phyloP scores from a whole-genome alignment of 1,140 invertebrate species.

The Microplitis demolitor region DNA sequence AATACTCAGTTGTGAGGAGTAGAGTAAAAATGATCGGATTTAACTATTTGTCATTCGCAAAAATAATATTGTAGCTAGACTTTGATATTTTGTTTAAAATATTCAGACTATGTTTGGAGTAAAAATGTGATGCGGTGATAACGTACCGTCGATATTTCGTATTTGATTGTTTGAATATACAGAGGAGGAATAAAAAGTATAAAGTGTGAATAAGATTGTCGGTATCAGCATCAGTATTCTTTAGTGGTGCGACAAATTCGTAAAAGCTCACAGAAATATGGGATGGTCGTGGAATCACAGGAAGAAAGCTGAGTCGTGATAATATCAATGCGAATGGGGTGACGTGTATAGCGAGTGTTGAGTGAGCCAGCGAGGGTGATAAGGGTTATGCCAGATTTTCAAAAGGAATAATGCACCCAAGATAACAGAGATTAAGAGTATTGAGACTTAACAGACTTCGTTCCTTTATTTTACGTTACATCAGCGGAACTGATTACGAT shows the following conservation, averaged over 20 bases:
- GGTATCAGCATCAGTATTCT: background rate
- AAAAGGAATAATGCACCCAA: slow-evolving; percentile 3
- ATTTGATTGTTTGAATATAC: too few species aligned
- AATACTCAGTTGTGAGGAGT: too few species aligned
- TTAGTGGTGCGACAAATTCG: slow-evolving; percentile 9
- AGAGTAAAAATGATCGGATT: too few species aligned
- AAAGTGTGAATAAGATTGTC: background rate
- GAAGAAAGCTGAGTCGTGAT: slow-evolving; percentile 49
- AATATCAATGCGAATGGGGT: slow-evolving; percentile 7
- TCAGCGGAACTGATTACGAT: too few species aligned
- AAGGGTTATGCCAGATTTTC: background rate
- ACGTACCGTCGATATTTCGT: too few species aligned
- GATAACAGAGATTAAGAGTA: background rate
- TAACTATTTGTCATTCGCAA: too few species aligned
- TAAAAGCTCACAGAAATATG: slow-evolving; percentile 44
- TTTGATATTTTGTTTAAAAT: too few species aligned
- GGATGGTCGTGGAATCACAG: slow-evolving; percentile 62
- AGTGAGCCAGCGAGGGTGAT: background rate
- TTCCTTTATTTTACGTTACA: background rate
- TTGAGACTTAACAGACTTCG: background rate
- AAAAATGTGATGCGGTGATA: too few species aligned
- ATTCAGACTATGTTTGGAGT: too few species aligned
- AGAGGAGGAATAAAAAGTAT: background rate
- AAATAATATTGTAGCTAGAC: too few species aligned
- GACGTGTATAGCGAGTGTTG: slow-evolving; percentile 15